Evolutionary conservation across 1,140 invertebrate species (phyloP).

Genomic region (Drosophila navojoa): DNA sequence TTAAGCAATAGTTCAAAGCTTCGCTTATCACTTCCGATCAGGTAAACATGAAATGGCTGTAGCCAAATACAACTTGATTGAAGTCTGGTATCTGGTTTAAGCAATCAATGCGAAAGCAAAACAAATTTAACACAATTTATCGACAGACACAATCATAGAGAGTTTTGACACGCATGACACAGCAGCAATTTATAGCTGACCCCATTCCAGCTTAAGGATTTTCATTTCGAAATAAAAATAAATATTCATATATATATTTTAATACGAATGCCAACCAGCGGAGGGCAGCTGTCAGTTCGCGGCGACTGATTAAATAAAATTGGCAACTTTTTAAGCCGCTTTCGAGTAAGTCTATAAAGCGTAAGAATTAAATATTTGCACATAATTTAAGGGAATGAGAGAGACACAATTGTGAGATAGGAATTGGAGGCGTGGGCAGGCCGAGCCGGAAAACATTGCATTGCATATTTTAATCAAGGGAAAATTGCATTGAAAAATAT

Average conservation of each 20-base stretch:
- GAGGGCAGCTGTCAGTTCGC: not conserved
- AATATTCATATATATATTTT: not conserved
- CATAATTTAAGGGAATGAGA: conserved; percentile 12
- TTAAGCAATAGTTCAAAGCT: no score
- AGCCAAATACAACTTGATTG: not conserved
- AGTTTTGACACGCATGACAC: not conserved
- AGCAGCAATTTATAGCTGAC: not conserved
- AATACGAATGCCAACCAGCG: not conserved
- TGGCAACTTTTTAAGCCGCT: conserved; percentile 31
- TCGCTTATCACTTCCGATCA: not conserved
- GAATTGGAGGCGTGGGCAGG: conserved; percentile 1
- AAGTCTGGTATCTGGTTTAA: not conserved
- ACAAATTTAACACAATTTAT: not conserved
- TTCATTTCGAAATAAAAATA: conserved; percentile 1
- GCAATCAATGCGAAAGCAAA: not conserved
- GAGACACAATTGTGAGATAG: conserved; percentile 12
- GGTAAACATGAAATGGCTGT: not conserved
- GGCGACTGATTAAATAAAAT: conserved; percentile 35
- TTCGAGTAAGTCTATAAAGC: conserved; percentile 15
- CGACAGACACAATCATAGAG: not conserved
- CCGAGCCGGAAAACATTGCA: conserved; percentile 67
- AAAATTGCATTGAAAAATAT: conserved; percentile 81
- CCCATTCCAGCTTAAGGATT: not conserved
- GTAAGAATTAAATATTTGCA: conserved; percentile 32
- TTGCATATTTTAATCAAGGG: conserved; percentile 81